These are phyloP conservation scores for Sebastolobus altivelis DNA, from an alignment of 2,797 vertebrate genomes.

Conservation along the genomic window DNA sequence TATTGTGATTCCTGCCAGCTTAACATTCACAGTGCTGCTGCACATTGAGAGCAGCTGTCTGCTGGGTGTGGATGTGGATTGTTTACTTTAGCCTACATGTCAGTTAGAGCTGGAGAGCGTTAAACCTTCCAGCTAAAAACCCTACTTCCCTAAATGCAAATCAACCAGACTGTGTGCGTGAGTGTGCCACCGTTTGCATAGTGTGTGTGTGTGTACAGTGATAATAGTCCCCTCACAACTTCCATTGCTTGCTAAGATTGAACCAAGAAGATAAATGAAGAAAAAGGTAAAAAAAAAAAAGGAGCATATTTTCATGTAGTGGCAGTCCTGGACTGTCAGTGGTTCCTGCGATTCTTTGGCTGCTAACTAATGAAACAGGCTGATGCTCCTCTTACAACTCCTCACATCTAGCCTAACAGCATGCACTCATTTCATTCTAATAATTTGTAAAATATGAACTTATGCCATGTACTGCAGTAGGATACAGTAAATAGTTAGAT, in stretches of 20 bases:
- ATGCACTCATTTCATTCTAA: not conserved
- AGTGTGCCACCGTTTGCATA: slow-evolving; percentile 17
- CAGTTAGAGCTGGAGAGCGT: slow-evolving; percentile 51
- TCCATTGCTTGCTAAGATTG: not conserved
- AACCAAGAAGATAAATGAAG: not conserved
- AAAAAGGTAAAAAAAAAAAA: not conserved
- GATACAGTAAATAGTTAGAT: not conserved
- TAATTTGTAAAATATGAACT: not conserved
- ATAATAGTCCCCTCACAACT: not conserved
- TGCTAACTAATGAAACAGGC: not conserved
- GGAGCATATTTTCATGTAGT: not conserved
- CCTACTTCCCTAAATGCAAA: slow-evolving; percentile 67
- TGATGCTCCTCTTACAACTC: too few relatives aligned
- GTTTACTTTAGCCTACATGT: slow-evolving; percentile 54
- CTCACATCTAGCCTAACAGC: too few relatives aligned
- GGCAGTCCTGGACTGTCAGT: not conserved
- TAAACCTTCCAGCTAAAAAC: slow-evolving; percentile 61
- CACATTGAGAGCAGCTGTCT: slow-evolving; percentile 32
- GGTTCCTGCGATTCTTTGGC: not conserved
- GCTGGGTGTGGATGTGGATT: slow-evolving; percentile 48
- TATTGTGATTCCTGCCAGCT: not conserved
- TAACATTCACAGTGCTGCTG: not conserved
- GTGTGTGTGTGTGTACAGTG: slow-evolving; percentile 1
- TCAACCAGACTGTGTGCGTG: slow-evolving; percentile 3
- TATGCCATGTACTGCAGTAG: too few relatives aligned